Evolutionary conservation across 2,797 vertebrate genomes (phyloP).

Genomic region (Arctocebus calabarensis): DNA sequence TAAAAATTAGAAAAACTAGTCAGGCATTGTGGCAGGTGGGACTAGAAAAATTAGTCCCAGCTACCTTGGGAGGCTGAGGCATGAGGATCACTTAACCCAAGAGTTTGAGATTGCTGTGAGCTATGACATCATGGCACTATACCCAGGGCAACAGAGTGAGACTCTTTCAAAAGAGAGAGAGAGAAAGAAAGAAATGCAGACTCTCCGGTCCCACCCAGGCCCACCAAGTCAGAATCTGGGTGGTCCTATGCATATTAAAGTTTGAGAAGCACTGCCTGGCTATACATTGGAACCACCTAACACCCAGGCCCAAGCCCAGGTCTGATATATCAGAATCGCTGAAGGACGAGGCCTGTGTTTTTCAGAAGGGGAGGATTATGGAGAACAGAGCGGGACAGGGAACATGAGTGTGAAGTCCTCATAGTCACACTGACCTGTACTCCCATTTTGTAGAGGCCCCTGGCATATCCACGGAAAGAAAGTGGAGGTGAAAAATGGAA

Average conservation of each 20-base stretch:
- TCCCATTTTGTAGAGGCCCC: background rate
- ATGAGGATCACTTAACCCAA: too few species aligned
- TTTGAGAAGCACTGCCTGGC: rapidly evolving
- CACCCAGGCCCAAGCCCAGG: too few species aligned
- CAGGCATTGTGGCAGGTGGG: too few species aligned
- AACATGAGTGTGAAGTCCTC: background rate
- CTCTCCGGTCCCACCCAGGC: background rate
- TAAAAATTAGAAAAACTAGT: too few species aligned
- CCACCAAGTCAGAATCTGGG: background rate
- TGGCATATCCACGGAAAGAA: background rate
- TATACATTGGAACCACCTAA: background rate
- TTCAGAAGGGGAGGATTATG: background rate
- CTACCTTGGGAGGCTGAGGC: too few species aligned
- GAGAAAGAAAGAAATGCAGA: background rate
- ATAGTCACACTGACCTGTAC: background rate
- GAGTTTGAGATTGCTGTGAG: too few species aligned
- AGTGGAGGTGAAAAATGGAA: background rate
- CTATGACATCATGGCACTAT: too few species aligned
- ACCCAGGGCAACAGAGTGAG: too few species aligned
- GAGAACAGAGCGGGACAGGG: background rate
- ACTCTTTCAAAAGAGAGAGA: too few species aligned
- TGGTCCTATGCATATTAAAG: rapidly evolving
- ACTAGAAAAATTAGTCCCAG: too few species aligned
- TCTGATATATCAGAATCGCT: background rate
- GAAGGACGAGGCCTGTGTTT: background rate